Base-by-base conservation (phyloP, 2,888 invertebrate species). In the Himalopsyche anomala region DNA sequence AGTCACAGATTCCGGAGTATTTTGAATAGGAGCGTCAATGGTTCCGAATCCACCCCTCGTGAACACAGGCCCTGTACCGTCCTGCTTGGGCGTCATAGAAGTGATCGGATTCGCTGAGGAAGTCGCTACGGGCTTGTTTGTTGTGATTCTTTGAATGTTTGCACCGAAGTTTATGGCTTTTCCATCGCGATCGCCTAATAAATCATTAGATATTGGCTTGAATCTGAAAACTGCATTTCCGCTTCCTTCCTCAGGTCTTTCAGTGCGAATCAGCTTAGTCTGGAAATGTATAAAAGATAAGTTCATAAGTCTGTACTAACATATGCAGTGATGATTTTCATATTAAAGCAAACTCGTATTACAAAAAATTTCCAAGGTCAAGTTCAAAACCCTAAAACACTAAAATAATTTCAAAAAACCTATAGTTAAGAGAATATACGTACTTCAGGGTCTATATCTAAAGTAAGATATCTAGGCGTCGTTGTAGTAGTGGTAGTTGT, bases 401-500 rank as follows among this genome's bases (percentile, higher is more conserved):
- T 3, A n/a, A n/a, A 6, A 45, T 11, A 45, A 11, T 45, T 8
- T 84, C 5, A 82, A 84, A 84, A 8, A 51, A 80, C 38, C 2
- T 80, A 51, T 42, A 80, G 0, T 81, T 81, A 40, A 36, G 17
- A 84, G 51, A 19, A 81, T 54, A 42, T 83, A 87, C 90, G 93
- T 94, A 94, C 94, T 94, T 94, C 93, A 91, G 94, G 94, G 93
- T 94, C 94, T 90, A 94, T 93, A 91, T 94, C 93, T 91, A 94
- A 91, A 91, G 94, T 94, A 92, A 94, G 89, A 85, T 89, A 87
- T 89, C 89, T 89, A 82, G 88, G 87, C 92, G 93, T 93, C 89
- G 93, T 92, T 90, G 92, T 93, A 90, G 84, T 40, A 36, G 91
- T 92, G 91, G 93, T 92, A 90, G 92, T 92, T 90, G 92, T 88